Evolutionary conservation across 2,113 vertebrate genomes (phyloP).

Genomic region (Platichthys stellatus): DNA sequence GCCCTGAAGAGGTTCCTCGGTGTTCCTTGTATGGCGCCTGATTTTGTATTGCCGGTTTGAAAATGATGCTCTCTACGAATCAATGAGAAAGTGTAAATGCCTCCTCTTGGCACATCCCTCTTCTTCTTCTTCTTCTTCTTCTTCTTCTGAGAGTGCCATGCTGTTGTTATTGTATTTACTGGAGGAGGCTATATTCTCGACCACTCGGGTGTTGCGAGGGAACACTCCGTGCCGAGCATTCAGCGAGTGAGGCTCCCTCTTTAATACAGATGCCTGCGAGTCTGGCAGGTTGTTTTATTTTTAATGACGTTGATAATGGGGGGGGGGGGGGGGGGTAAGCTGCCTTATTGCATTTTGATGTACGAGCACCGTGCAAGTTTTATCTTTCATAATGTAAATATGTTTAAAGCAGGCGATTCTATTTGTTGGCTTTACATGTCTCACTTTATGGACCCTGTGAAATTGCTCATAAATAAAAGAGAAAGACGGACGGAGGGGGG

Average conservation of each 20-base stretch:
- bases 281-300: constrained; percentile 19
- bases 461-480: constrained; percentile 18
- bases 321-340: neutral
- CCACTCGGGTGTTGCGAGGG: constrained; percentile 42
- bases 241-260: constrained; percentile 9
- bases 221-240: neutral
- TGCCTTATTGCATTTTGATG: constrained; percentile 9
- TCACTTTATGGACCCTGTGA: constrained; percentile 15
- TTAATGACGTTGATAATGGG: constrained; percentile 3
- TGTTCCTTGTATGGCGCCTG: constrained; percentile 19
- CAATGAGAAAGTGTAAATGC: constrained; percentile 23
- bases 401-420: neutral
- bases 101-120: constrained; percentile 19
- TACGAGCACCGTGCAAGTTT: neutral
- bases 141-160: neutral
- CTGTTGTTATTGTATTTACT: constrained; percentile 39
- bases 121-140: constrained; percentile 1
- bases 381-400: constrained; percentile 22
- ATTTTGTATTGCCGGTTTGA: constrained; percentile 33
- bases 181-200: constrained; percentile 31
- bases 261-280: constrained; percentile 12
- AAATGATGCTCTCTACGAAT: constrained; percentile 48
- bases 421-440: constrained; percentile 20
- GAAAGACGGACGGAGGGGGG: neutral
- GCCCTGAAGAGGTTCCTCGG: constrained; percentile 7